phyloP scores from a whole-genome alignment of 1,140 invertebrate species.

The Bombus vancouverensis region DNA sequence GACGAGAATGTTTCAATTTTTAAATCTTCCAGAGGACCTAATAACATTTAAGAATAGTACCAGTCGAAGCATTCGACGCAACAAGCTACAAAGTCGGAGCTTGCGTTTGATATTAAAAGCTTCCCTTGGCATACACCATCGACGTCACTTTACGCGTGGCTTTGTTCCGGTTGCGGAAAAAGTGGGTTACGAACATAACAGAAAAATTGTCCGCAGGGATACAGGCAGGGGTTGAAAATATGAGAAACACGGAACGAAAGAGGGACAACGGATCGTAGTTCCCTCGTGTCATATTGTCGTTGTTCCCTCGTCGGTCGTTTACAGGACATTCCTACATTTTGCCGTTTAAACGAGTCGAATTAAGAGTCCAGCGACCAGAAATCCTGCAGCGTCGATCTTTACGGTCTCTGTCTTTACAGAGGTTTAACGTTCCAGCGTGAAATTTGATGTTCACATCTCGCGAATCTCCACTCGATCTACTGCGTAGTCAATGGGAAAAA shows the following conservation, averaged over 20 bases:
- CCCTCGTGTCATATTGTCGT: too few species aligned
- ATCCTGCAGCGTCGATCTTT: too few species aligned
- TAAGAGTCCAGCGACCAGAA: background rate
- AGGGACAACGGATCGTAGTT: too few species aligned
- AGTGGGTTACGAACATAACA: conserved; percentile 6
- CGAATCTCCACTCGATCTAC: too few species aligned
- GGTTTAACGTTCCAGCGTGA: too few species aligned
- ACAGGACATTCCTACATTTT: background rate
- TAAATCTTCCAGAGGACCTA: background rate
- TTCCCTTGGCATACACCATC: background rate
- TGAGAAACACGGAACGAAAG: background rate
- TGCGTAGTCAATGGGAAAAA: too few species aligned
- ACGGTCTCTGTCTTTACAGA: too few species aligned
- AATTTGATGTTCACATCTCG: too few species aligned
- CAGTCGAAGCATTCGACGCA: too few species aligned
- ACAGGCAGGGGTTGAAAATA: background rate
- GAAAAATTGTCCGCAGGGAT: background rate
- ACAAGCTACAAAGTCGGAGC: background rate
- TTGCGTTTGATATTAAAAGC: background rate
- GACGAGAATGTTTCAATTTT: too few species aligned
- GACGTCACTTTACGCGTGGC: too few species aligned
- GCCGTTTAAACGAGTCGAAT: background rate
- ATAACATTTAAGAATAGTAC: background rate
- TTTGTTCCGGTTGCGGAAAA: background rate
- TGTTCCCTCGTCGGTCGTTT: background rate